Conservation (phyloP, 2,113 vertebrate genomes). For the Centrocercus urophasianus region DNA sequence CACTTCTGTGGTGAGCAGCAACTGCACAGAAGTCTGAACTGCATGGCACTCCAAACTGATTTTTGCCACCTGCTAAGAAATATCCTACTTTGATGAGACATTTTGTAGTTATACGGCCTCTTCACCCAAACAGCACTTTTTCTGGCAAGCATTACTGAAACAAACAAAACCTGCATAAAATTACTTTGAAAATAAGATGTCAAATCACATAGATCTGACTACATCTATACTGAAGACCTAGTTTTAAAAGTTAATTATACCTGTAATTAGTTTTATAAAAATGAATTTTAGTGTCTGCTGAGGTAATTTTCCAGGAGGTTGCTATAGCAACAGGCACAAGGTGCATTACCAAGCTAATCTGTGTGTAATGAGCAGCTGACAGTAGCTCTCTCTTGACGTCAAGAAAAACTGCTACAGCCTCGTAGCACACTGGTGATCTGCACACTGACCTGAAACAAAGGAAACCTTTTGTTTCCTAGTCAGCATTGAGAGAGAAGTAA, state of each 20-base stretch:
- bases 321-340: constrained; percentile 48
- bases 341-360: constrained; percentile 39
- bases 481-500: not conserved
- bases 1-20: not conserved
- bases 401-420: not conserved
- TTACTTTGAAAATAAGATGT: not conserved
- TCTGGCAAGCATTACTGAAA: not conserved
- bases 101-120: not conserved
- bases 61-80: not conserved
- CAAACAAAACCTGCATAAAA: not conserved
- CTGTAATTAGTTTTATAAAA: constrained; percentile 50
- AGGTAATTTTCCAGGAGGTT: constrained; percentile 66
- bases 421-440: not conserved
- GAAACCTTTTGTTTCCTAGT: not conserved
- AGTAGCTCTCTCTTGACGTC: constrained; percentile 2
- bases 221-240: constrained; percentile 48
- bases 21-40: not conserved
- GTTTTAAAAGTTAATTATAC: constrained; percentile 66
- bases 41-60: fast-evolving
- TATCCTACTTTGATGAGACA: not conserved
- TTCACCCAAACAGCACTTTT: not conserved
- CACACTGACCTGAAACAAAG: not conserved
- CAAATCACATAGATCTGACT: not conserved
- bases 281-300: constrained; percentile 52
- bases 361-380: constrained; percentile 21